Base-by-base conservation (phyloP, 2,113 vertebrate species). In the Lepus europaeus region DNA sequence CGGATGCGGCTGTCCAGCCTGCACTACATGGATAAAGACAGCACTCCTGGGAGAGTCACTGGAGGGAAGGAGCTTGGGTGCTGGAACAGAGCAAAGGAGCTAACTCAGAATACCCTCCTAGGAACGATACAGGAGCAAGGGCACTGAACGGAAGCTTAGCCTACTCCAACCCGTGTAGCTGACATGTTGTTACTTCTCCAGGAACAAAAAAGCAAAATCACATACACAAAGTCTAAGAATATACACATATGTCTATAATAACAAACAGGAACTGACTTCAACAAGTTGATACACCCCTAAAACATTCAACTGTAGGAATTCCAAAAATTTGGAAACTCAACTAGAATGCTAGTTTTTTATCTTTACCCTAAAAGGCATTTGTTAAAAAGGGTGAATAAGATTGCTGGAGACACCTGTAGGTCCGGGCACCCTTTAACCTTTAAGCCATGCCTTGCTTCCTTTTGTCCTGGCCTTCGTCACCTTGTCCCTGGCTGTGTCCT, bases 261-360 rank as follows among this genome's bases (percentile, higher is more conserved):
- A 74, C 10, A 81, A 82, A 33, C 16, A 85, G 3, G 23, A 87
- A 90, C 25, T 69, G 19, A 87, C 29, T 83, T 68, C 53, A 82
- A 49, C 8, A 91, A 72, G 31, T 1, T 31, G 56, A 82, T 77
- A 83, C 5, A 87, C 12, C 27, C 79, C 77, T 23, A 89, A 83
- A 88, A 88, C 66, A 76, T 49, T 94, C 13, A 16, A 70, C 51
- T 87, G 56, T 29, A 22, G 23, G 76, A 93, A 95, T 82, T 51
- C 33, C 81, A 80, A 73, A 76, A 89, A 66, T 68, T 3, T 77
- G 53, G 5, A 33, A 77, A 86, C 49, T 77, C 22, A 22, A 17
- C 3, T n/a, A 88, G 20, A 87, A 25, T 31, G 1, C 66, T 68
- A 82, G 56, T 31, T 78, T 69, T 94, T 74, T 80, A 45, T 56